Evolutionary conservation across 1,140 invertebrate genomes (phyloP).

Genomic region (Melitaea cinxia): DNA sequence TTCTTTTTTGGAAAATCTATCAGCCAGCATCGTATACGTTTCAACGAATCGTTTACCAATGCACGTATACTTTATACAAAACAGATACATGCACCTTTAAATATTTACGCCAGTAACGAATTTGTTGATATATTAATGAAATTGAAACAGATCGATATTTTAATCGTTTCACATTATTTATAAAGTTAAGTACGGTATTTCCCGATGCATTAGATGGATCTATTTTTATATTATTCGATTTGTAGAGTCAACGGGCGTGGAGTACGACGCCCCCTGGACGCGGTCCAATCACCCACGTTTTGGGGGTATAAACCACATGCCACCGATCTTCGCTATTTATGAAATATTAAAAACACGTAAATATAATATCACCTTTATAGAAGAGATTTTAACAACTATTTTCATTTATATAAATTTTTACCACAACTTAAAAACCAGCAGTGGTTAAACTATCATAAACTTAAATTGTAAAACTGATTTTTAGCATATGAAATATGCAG

Average conservation of each 20-base stretch:
- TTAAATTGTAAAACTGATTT: too few species aligned
- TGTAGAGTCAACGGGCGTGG: conserved; percentile 47
- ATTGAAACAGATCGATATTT: neutral
- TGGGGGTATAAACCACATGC: conserved; percentile 23
- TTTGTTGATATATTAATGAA: neutral
- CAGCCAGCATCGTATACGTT: neutral
- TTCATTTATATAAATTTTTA: too few species aligned
- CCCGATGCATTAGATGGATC: conserved; percentile 19
- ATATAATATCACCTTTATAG: too few species aligned
- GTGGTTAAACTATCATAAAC: too few species aligned
- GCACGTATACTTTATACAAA: conserved; percentile 1
- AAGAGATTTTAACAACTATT: too few species aligned
- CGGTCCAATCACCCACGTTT: conserved; percentile 40
- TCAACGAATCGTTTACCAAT: neutral
- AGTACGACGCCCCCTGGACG: conserved; percentile 54
- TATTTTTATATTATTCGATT: conserved; percentile 43
- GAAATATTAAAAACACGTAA: neutral
- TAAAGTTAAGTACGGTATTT: neutral
- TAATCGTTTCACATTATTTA: neutral
- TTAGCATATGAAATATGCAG: too few species aligned
- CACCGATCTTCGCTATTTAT: conserved; percentile 6
- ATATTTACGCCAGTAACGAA: conserved; percentile 4
- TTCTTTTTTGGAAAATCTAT: too few species aligned
- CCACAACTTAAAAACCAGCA: too few species aligned
- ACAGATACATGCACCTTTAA: neutral